Evolutionary conservation across 2,888 invertebrate genomes (phyloP).

Genomic region (Xylota sylvarum): DNA sequence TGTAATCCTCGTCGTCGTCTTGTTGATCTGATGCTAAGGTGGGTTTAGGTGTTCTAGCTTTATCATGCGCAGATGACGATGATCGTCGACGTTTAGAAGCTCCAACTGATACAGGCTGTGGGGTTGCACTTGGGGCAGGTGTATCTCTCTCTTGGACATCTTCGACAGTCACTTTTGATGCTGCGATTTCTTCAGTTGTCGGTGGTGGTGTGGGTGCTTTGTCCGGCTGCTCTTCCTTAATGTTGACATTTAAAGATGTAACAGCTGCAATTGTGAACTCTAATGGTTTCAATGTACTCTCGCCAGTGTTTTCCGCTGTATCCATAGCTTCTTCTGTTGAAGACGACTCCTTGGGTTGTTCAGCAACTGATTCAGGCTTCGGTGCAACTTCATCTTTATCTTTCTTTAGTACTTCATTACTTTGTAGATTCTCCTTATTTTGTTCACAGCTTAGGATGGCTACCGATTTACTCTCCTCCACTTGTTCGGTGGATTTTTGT

Average conservation of each 20-base stretch:
- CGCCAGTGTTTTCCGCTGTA: slow-evolving; percentile 29
- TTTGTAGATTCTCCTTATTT: slow-evolving; percentile 72
- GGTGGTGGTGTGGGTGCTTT: neutral
- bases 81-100: slow-evolving; percentile 65
- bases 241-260: slow-evolving; percentile 42
- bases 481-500: slow-evolving; percentile 70
- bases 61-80: slow-evolving; percentile 36
- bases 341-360: slow-evolving; percentile 76
- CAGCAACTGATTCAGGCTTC: slow-evolving; percentile 78
- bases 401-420: slow-evolving; percentile 80
- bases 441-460: slow-evolving; percentile 60
- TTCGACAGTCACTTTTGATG: slow-evolving; percentile 51
- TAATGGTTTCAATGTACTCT: slow-evolving; percentile 48
- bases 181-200: slow-evolving; percentile 5
- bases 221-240: slow-evolving; percentile 57
- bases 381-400: slow-evolving; percentile 80
- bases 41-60: slow-evolving; percentile 30
- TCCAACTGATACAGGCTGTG: slow-evolving; percentile 36
- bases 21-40: slow-evolving; percentile 22
- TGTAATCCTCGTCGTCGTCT: slow-evolving; percentile 69
- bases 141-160: slow-evolving; percentile 56
- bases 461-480: slow-evolving; percentile 57
- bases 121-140: slow-evolving; percentile 14
- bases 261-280: slow-evolving; percentile 27
- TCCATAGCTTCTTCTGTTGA: slow-evolving; percentile 51